These are phyloP conservation scores for Enoplosus armatus DNA, from an alignment of 2,797 vertebrate genomes.

Conservation along the genomic window DNA sequence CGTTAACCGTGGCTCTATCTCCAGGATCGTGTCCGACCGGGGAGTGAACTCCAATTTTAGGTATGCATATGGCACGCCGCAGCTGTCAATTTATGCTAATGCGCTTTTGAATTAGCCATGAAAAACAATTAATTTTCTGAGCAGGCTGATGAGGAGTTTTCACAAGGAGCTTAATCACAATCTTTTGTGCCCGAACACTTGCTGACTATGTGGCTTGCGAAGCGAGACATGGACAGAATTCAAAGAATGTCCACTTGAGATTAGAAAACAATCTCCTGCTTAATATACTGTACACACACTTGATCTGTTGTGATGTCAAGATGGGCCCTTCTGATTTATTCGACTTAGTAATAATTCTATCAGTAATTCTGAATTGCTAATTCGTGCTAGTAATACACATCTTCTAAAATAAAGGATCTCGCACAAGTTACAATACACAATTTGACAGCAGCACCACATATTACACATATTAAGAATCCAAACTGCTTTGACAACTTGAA, in stretches of 20 bases:
- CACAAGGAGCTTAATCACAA: conserved; percentile 71
- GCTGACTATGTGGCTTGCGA: conserved; percentile 68
- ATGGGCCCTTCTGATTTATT: conserved; percentile 39
- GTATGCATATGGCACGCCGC: conserved; percentile 68
- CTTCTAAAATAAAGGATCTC: not conserved
- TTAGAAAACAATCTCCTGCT: conserved; percentile 53
- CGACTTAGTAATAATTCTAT: conserved; percentile 9
- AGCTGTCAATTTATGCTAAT: conserved; percentile 83
- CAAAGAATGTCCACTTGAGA: conserved; percentile 59
- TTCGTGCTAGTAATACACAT: not conserved
- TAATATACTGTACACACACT: conserved; percentile 50
- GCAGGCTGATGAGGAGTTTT: conserved; percentile 77
- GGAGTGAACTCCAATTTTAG: conserved; percentile 70
- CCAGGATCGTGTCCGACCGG: conserved; percentile 61
- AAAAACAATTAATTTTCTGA: conserved; percentile 81
- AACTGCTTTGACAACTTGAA: conserved; percentile 10
- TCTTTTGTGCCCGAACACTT: conserved; percentile 71
- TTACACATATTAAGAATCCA: not conserved
- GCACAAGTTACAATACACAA: not conserved
- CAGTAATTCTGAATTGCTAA: conserved; percentile 20
- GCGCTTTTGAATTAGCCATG: conserved; percentile 75
- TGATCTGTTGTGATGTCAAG: conserved; percentile 40
- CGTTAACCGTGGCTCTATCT: conserved; percentile 68
- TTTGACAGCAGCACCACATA: not conserved
- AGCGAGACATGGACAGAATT: conserved; percentile 66